Evolutionary conservation across 2,113 vertebrate species (phyloP), one percentile per base, ranked within the genome.

Genomic region (Chloropsis hardwickii): DNA sequence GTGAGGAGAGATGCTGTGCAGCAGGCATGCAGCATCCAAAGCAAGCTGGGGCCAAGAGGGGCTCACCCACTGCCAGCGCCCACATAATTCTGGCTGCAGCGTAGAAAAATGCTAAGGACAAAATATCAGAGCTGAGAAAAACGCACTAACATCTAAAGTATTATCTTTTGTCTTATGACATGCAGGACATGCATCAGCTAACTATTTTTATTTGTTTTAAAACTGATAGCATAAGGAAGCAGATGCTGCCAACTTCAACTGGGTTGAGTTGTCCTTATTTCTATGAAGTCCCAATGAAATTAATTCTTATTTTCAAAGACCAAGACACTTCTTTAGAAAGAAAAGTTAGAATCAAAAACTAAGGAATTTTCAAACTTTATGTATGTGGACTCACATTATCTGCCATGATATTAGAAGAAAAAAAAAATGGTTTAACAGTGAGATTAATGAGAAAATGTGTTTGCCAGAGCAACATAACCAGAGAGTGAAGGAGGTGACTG

Each of bases 31-130:
- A 29, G 51, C 56, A 71, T 12, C 47, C 16, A 6, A 51, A 61
- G 66, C 29, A 79, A 42, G 39, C 47, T 66, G 33, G 39, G 10
- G 53, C 47, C 62, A 28, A 37, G 21, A 27, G 14, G 12, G 22
- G 16, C 5, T 24, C 8, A 3, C 17, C 14, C 33, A 8, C 28
- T 5, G 8, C n/a, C 53, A 57, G 47, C 0, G 0, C 10, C 20
- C 8, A 4, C 15, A 23, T 42, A 76, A 58, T 50, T 19, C 27
- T 23, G 35, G 25, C 29, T 3, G 3, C 29, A 42, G 14, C 10
- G 10, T 8, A 61, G 18, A 35, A 84, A 80, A 81, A 37, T 7
- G 2, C 28, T 80, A 22, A 47, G 51, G 56, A 53, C 27, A 60
- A 73, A 85, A 31, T 8, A 47, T 10, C 51, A 81, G 50, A 65